phyloP scores from a whole-genome alignment of 2,888 invertebrate genomes.

The Druceiella hillmani region DNA sequence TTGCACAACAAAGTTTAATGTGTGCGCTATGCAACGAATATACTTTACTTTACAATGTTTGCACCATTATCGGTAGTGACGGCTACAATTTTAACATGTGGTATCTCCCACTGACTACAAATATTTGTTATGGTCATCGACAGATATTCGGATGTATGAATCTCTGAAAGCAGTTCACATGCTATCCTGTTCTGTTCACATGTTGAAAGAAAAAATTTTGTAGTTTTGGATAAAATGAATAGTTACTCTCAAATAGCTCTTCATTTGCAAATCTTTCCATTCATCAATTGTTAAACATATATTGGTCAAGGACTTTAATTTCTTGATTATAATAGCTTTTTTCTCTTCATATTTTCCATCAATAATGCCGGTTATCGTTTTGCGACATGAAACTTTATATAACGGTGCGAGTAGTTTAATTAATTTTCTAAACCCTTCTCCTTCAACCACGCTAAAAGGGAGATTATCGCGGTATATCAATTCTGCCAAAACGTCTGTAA shows the following conservation, averaged over 20 bases:
- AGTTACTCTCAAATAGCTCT: slow-evolving; percentile 16
- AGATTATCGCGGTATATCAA: slow-evolving; percentile 22
- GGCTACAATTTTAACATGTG: too few species aligned
- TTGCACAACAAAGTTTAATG: too few species aligned
- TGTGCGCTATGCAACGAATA: too few species aligned
- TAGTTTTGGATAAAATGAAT: slow-evolving; percentile 5
- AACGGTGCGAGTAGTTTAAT: slow-evolving; percentile 19
- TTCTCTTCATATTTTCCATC: slow-evolving; percentile 23
- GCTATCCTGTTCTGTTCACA: too few species aligned
- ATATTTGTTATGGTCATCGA: too few species aligned
- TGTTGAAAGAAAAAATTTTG: too few species aligned
- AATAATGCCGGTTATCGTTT: slow-evolving; percentile 20
- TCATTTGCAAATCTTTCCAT: slow-evolving; percentile 21
- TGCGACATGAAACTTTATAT: slow-evolving; percentile 23
- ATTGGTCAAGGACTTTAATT: slow-evolving; percentile 15
- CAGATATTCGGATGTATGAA: too few species aligned
- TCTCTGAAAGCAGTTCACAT: too few species aligned
- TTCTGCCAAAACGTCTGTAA: slow-evolving; percentile 17
- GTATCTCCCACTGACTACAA: too few species aligned
- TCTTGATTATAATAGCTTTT: slow-evolving; percentile 18
- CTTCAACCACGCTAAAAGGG: slow-evolving; percentile 19
- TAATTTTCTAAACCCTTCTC: slow-evolving; percentile 18
- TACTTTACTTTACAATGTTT: too few species aligned
- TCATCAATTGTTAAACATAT: slow-evolving; percentile 18
- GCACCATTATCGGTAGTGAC: too few species aligned